Evolutionary conservation across 1,140 invertebrate species (phyloP).

Genomic region (Cyclina sinensis): DNA sequence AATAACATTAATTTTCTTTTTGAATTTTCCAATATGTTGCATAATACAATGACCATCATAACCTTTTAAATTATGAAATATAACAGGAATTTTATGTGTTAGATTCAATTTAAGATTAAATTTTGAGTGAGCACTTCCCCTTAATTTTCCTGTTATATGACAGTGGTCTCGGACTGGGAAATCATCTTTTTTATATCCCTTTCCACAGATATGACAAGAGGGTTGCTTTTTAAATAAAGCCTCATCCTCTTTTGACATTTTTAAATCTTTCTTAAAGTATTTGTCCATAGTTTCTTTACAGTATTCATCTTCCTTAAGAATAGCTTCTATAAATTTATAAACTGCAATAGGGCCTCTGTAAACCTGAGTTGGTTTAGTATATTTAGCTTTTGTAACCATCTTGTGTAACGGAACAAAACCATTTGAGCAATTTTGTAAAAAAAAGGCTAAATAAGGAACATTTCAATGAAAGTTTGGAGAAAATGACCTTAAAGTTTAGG

Average conservation of each 20-base stretch:
- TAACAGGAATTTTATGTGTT: constrained; percentile 76
- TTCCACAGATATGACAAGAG: no score
- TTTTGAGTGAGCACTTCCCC: constrained; percentile 19
- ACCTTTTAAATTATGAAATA: constrained; percentile 85
- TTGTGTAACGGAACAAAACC: no score
- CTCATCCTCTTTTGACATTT: no score
- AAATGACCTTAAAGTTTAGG: no score
- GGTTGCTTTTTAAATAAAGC: no score
- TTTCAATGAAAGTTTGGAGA: no score
- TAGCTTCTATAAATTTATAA: neutral
- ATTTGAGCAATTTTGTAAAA: no score
- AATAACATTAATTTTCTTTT: no score
- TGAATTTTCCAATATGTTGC: constrained; percentile 73
- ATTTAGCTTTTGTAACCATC: neutral
- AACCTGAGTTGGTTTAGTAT: neutral
- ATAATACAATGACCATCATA: constrained; percentile 85
- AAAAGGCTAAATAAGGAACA: no score
- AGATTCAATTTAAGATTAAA: constrained; percentile 52
- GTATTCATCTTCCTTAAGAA: no score
- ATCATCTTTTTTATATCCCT: neutral
- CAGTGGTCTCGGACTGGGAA: constrained; percentile 36
- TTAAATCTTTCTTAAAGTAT: no score
- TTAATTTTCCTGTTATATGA: constrained; percentile 46
- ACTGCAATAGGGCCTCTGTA: neutral
- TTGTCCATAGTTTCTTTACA: no score